Conservation (phyloP, 2,113 vertebrate species). For the Scomber colias region DNA sequence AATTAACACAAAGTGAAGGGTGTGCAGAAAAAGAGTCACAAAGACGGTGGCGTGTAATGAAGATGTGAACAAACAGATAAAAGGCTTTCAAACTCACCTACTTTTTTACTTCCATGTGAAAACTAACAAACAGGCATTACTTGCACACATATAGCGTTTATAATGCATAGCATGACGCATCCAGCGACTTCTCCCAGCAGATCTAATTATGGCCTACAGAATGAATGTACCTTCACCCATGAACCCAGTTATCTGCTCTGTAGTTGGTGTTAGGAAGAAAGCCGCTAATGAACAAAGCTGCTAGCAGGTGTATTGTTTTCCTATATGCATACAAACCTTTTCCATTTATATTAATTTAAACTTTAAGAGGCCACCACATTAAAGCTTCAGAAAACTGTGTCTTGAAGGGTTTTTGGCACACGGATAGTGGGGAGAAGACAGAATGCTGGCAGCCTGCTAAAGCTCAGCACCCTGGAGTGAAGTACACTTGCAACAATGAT, state of each 20-base stretch:
- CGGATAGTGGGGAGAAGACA: constrained; percentile 21
- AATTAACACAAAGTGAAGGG: constrained; percentile 53
- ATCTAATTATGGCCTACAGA: constrained; percentile 68
- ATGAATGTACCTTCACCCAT: constrained; percentile 54
- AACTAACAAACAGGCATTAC: neutral
- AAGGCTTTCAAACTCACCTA: constrained; percentile 27
- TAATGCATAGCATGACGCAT: constrained; percentile 42
- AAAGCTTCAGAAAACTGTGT: constrained; percentile 12
- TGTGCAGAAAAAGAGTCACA: neutral
- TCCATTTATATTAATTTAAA: constrained; percentile 54
- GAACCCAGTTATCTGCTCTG: constrained; percentile 49
- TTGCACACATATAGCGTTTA: constrained; percentile 23
- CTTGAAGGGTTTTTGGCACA: constrained; percentile 38
- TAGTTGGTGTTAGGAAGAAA: neutral
- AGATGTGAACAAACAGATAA: constrained; percentile 32
- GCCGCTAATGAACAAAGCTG: constrained; percentile 46
- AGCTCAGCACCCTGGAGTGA: constrained; percentile 32
- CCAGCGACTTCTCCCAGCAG: constrained; percentile 51
- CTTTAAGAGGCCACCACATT: constrained; percentile 7
- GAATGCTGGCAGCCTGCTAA: constrained; percentile 31
- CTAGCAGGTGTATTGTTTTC: constrained; percentile 8
- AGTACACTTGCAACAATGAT: constrained; percentile 31
- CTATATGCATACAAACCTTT: constrained; percentile 16
- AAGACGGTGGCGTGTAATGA: neutral
- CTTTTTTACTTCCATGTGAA: neutral